Base-by-base conservation (phyloP, 2,797 vertebrate genomes). In the Gallirallus australis region DNA sequence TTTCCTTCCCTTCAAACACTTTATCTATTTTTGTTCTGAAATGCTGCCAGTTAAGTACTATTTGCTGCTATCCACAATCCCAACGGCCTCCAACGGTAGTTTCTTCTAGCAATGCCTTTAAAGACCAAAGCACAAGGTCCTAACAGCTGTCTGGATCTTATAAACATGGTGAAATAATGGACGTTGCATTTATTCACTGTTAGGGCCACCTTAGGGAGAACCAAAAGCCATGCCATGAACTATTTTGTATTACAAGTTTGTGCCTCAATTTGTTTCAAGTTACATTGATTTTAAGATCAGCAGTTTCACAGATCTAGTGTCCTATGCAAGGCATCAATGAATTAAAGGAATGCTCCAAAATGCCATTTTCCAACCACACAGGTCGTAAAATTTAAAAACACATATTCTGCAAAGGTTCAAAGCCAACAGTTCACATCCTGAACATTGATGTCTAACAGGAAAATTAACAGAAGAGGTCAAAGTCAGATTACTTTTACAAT, bases 1-100 rank as follows among this genome's bases (percentile, higher is more conserved):
- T 81, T 95, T 97, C 84, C 72, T 84, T 93, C 91, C 94, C 82
- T 89, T 95, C 75, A 77, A 90, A 96, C 30, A 37, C 45, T 93
- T 97, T 86, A 95, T 96, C 95, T 96, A 82, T 95, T 94, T 95
- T 77, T 82, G 53, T 73, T 94, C 77, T 87, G 95, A 69, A 88
- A 86, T 73, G 59, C 31, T 82, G 86, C 76, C 76, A 77, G 83
- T 71, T 45, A 71, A 71, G 39, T 85, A 90, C 45, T 65, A 39
- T 63, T 83, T 64, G 20, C 53, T 78, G 50, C 52, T 66, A 75
- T n/a, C 25, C 79, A 50, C 45, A 65, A 56, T 21, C 35, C 66
- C 42, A 93, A 35, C 12, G 73, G 56, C 16, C 25, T 89, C 52
- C 70, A 88, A 30, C 1, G 1, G 57, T 8, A 63, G 64, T 35